A percentile compares a stretch with the other conserved stretches of the same genome.
Evolutionary conservation across 1,140 invertebrate genomes (phyloP).

Genomic region (Neuroterus valhalla): DNA sequence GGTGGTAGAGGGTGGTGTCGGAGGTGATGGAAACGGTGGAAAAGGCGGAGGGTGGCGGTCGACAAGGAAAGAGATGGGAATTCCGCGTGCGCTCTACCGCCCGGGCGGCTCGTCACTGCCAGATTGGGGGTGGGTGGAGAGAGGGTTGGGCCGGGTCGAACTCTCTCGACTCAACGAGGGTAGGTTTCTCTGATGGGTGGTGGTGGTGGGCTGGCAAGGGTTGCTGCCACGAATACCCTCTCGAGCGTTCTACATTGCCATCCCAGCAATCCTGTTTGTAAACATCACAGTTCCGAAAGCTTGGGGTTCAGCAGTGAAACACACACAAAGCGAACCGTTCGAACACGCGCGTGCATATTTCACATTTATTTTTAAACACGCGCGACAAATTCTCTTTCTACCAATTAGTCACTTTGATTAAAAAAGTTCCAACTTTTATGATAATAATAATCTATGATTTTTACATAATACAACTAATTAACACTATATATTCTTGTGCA

Average conservation of each 20-base stretch:
- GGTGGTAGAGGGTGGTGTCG: neutral
- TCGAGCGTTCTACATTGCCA: neutral
- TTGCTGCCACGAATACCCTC: neutral
- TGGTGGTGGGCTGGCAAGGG: conserved; percentile 2
- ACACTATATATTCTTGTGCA: too few relatives aligned
- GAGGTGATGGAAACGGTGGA: conserved; percentile 8
- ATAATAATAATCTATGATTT: too few relatives aligned
- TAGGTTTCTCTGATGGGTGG: neutral
- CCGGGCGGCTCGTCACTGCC: conserved; percentile 21
- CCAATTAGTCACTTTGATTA: too few relatives aligned
- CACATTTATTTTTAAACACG: too few relatives aligned
- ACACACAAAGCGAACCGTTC: too few relatives aligned
- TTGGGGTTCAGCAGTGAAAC: too few relatives aligned
- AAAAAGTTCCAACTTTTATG: too few relatives aligned
- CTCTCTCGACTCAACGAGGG: neutral
- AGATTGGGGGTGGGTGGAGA: conserved; percentile 3
- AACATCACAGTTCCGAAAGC: too few relatives aligned
- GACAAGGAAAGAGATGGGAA: conserved; percentile 13
- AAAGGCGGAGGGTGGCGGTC: conserved; percentile 13
- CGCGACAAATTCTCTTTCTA: too few relatives aligned
- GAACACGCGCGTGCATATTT: too few relatives aligned
- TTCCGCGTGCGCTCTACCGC: conserved; percentile 9
- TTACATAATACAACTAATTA: too few relatives aligned
- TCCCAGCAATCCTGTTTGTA: neutral
- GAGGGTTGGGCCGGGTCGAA: conserved; percentile 10